Evolutionary conservation across 2,113 vertebrate species (phyloP), one percentile per base, ranked within the genome.

Genomic region (Petrocephalus zakoni): DNA sequence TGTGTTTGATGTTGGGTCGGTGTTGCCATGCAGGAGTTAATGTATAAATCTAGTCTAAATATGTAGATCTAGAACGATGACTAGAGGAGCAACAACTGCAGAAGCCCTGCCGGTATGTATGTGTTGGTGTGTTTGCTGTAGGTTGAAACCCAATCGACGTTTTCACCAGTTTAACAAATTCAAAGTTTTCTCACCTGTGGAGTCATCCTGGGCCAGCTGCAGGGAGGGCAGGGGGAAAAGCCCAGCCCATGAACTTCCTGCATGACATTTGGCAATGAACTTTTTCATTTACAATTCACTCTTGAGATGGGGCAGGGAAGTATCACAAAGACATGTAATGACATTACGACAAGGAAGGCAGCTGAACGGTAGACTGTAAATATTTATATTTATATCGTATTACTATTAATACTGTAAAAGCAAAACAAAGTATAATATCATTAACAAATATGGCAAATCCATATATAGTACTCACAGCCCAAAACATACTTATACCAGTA

Each of bases 211-310:
- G 46, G 22, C 47, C 3, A 0, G 61, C n/a, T 64, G 3, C n/a
- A 1, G 61, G 47, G 61, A 29, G 10, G 49, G 49, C 25, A 37
- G 25, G 9, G 21, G 42, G 37, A 56, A 17, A 68, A 42, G 88
- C 51, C 25, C 64, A 78, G 47, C 49, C 51, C 25, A 64, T 55
- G 42, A 56, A 78, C 19, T 82, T 29, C 55, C 29, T 21, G 25
- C 68, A 78, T 52, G 87, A 52, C 64, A 53, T 75, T 9, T 56
- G 49, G 84, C 47, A 19, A 42, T 86, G 13, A 89, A 88, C 46
- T n/a, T n/a, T 61, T 89, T 87, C 86, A 87, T 87, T 89, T 87
- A 89, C 72, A 84, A 49, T 88, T 88, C 72, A 81, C 51, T 68
- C 25, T 83, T 37, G 51, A 21, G 17, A 85, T 19, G 78, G 75